Evolutionary conservation across 64 coral and sea anemone genomes (phyloP).

Genomic region (Platygyra sinensis): DNA sequence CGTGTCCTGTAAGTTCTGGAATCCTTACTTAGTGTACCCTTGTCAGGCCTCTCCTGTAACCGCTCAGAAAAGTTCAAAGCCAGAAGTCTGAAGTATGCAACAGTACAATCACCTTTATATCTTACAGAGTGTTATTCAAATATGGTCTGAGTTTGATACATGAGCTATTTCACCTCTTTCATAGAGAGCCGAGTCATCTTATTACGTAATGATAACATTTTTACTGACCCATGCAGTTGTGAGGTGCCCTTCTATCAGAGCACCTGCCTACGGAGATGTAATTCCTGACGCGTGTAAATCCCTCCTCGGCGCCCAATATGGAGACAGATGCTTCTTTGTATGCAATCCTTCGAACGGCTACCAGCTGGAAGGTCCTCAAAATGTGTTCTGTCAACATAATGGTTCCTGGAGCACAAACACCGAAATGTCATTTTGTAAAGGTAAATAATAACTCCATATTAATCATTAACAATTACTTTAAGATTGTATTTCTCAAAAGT

Average conservation of each 20-base stretch:
- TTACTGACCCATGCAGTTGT: slow-evolving; percentile 26
- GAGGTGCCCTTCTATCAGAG: slow-evolving; percentile 13
- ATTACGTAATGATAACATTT: neutral
- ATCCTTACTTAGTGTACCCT: too few species aligned
- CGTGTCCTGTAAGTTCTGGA: too few species aligned
- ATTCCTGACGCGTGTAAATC: slow-evolving; percentile 33
- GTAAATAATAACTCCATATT: slow-evolving; percentile 5
- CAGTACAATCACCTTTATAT: too few species aligned
- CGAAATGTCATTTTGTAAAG: slow-evolving; percentile 43
- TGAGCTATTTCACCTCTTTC: too few species aligned
- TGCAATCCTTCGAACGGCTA: slow-evolving; percentile 43
- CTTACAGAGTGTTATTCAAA: too few species aligned
- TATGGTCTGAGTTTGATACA: too few species aligned
- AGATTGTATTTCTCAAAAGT: too few species aligned
- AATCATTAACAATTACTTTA: too few species aligned
- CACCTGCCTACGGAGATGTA: slow-evolving; percentile 26
- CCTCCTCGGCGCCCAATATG: slow-evolving; percentile 20
- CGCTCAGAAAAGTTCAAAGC: too few species aligned
- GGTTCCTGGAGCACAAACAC: slow-evolving; percentile 59
- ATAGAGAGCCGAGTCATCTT: neutral
- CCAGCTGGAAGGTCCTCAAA: slow-evolving; percentile 30
- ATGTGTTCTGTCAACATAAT: slow-evolving; percentile 52
- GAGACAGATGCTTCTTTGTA: slow-evolving; percentile 28
- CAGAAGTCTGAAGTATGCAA: too few species aligned
- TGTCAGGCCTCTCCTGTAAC: too few species aligned